Base-by-base conservation (phyloP, 64 coral and sea anemone species). In the Cladopsammia gracilis region DNA sequence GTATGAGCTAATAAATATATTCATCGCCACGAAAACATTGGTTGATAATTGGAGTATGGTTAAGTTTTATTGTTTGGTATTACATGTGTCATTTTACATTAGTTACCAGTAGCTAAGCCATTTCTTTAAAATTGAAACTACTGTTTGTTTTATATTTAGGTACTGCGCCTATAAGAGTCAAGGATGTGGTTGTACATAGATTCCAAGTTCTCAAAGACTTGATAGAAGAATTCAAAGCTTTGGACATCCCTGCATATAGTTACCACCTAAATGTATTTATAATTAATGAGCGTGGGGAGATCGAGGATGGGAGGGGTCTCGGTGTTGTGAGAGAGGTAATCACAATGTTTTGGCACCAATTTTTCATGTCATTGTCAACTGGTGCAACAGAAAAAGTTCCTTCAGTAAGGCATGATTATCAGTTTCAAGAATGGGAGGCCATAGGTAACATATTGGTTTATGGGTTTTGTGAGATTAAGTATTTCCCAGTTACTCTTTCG, bases 111-210 rank as follows among this genome's bases (percentile, higher is more conserved):
- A 87, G 58, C 68, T 75, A 89, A 76, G 20, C 26, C 57, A 75
- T 77, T 76, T 75, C 14, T 75, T 88, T 88, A 75, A 88, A 88
- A 88, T 12, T 88, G 69, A 88, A 73, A 50, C 51, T 88, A n/a
- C 49, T 88, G 69, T 76, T 89, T 56, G 22, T 88, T 88, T 73
- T 89, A 46, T 8, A 56, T 51, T 89, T 61, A 89, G 70, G 71
- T 75, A 75, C 23, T 89, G 71, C 56, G 76, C 56, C 86, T 75
- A 8, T 11, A 56, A 8, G 6, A 56, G 72, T 89, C 70, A 18
- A 89, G 87, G 87, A 77, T 76, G 86, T 89, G 86, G 52, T 89
- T 62, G 57, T 89, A 89, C 86, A 89, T 62, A 89, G 86, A 89
- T 48, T 11, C 53, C 53, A 89, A 89, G 86, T 89, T 89, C 86